phyloP scores from a whole-genome alignment of 2,797 vertebrate species.

The Sebastes trivittatus region DNA sequence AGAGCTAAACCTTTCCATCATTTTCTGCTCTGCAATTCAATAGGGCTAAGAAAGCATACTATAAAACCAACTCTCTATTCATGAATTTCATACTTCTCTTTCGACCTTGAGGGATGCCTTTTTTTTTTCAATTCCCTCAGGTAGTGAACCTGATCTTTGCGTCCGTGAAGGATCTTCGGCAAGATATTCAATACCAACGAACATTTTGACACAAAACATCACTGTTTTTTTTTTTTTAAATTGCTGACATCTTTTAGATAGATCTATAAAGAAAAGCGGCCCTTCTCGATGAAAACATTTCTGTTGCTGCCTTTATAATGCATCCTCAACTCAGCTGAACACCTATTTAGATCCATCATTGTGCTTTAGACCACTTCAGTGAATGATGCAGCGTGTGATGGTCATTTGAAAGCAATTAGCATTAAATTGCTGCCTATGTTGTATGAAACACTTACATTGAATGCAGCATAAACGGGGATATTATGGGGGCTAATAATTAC shows the following conservation, averaged over 20 bases:
- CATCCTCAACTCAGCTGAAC: not conserved
- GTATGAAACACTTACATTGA: not conserved
- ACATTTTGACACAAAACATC: not conserved
- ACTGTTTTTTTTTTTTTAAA: not conserved
- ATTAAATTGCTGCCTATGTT: not conserved
- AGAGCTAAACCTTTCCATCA: not conserved
- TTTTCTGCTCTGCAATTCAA: not conserved
- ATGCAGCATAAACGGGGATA: not conserved
- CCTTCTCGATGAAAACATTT: not conserved
- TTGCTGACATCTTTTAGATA: not conserved
- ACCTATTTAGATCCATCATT: not conserved
- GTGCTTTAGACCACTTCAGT: not conserved
- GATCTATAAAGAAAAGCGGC: not conserved
- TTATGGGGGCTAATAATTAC: not conserved
- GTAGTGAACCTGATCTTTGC: not conserved
- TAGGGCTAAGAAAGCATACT: not conserved
- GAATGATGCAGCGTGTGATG: not conserved
- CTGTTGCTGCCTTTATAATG: not conserved
- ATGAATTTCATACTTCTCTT: not conserved
- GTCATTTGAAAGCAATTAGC: not conserved
- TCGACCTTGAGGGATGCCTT: not conserved
- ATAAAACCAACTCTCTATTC: not conserved
- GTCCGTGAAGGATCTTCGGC: not conserved
- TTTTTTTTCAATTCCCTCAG: not conserved
- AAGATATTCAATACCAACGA: not conserved